These are phyloP conservation scores for Sus cebifrons DNA, from an alignment of 2,797 vertebrate genomes.

Conservation along the genomic window DNA sequence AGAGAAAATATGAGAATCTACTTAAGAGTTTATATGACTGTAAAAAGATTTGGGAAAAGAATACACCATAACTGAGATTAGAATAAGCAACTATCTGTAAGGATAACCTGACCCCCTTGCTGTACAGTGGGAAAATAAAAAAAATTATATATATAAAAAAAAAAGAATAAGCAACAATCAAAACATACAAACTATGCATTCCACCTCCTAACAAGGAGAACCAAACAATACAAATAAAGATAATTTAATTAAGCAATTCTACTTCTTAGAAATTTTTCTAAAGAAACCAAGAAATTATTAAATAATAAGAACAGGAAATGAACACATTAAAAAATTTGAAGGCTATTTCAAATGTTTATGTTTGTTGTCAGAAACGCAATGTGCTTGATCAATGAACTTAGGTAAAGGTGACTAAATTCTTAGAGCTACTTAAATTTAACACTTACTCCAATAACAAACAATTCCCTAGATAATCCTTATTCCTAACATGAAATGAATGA, in stretches of 20 bases:
- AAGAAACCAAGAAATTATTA: slow-evolving; percentile 54
- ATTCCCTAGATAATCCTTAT: not conserved
- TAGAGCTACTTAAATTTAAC: slow-evolving; percentile 45
- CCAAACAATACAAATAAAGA: not conserved
- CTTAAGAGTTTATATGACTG: not conserved
- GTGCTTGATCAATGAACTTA: slow-evolving; percentile 43
- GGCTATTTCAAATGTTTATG: not conserved
- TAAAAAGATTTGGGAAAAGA: not conserved
- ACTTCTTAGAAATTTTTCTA: not conserved
- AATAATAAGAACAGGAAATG: not conserved
- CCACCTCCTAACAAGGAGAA: slow-evolving; percentile 5
- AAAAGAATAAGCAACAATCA: not conserved
- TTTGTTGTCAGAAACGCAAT: slow-evolving; percentile 44
- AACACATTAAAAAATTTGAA: not conserved
- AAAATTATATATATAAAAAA: too few species aligned
- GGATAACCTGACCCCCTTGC: too few species aligned
- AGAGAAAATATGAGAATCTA: rapidly evolving
- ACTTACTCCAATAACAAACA: slow-evolving; percentile 41
- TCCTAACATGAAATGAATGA: not conserved
- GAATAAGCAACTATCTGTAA: not conserved
- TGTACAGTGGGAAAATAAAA: too few species aligned
- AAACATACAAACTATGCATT: not conserved
- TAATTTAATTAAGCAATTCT: slow-evolving; percentile 12
- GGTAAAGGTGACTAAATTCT: slow-evolving; percentile 23
- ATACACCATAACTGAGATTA: not conserved